Evolutionary conservation across 92 coral and sea anemone genomes (phyloP).

Genomic region (Epizoanthus ramosus): DNA sequence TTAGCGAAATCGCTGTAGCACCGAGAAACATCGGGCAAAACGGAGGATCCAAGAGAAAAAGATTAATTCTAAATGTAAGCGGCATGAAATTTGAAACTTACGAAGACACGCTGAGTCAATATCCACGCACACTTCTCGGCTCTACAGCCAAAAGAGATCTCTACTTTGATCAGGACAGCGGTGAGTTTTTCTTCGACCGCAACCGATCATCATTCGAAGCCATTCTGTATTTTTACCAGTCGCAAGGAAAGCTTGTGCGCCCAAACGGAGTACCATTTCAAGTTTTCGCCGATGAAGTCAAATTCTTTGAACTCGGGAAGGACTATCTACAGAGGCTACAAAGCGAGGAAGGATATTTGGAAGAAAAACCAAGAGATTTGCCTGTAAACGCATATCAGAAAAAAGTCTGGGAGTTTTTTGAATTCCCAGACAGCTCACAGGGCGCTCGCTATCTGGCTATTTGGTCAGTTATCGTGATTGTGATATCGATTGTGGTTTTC

Average conservation of each 20-base stretch:
- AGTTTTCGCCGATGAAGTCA: slow-evolving; percentile 83
- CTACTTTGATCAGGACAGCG: slow-evolving; percentile 72
- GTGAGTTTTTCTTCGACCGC: slow-evolving; percentile 96
- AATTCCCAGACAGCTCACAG: slow-evolving; percentile 91
- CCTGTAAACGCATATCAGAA: slow-evolving; percentile 78
- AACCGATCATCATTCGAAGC: slow-evolving; percentile 98
- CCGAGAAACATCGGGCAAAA: neutral
- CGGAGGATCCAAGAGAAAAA: slow-evolving; percentile 40
- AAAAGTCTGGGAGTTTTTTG: slow-evolving; percentile 86
- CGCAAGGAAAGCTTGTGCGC: slow-evolving; percentile 86
- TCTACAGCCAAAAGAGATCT: slow-evolving; percentile 75
- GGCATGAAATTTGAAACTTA: slow-evolving; percentile 95
- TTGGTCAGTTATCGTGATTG: slow-evolving; percentile 82
- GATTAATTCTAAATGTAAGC: slow-evolving; percentile 85
- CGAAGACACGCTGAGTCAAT: slow-evolving; percentile 73
- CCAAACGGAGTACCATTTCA: slow-evolving; percentile 90
- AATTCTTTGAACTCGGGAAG: slow-evolving; percentile 85
- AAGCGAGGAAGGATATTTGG: slow-evolving; percentile 76
- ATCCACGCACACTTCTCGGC: slow-evolving; percentile 94
- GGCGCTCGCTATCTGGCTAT: slow-evolving; percentile 83
- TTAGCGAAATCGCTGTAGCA: neutral
- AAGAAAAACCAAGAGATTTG: slow-evolving; percentile 59
- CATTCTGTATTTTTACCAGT: slow-evolving; percentile 90
- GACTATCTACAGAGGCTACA: slow-evolving; percentile 73
- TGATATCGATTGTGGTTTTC: slow-evolving; percentile 87